phyloP scores from a whole-genome alignment of 1,140 invertebrate species.

The Sycophaga agraensis region DNA sequence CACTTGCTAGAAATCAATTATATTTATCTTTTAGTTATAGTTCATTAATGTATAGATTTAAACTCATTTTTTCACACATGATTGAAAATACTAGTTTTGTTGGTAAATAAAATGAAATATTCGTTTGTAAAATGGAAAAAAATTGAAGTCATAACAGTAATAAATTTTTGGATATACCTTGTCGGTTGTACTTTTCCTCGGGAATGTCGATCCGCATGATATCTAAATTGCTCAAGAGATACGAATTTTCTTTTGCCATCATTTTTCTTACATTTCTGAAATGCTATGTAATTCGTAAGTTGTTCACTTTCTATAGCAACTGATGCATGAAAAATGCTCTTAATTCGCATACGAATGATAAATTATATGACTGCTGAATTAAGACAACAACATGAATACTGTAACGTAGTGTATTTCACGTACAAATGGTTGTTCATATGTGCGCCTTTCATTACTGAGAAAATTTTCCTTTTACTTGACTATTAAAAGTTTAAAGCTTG shows the following conservation, averaged over 20 bases:
- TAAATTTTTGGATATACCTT: not conserved
- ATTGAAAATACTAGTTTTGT: no score
- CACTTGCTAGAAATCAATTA: no score
- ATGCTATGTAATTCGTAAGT: no score
- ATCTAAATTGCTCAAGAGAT: slow-evolving; percentile 22
- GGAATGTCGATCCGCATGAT: slow-evolving; percentile 6
- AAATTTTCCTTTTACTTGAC: slow-evolving; percentile 3
- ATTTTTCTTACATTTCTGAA: slow-evolving; percentile 25
- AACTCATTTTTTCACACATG: no score
- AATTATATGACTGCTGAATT: not conserved
- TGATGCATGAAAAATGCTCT: no score
- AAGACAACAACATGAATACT: not conserved
- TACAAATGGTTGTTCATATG: not conserved
- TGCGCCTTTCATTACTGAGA: not conserved
- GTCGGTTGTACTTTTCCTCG: not conserved
- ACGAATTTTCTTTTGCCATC: slow-evolving; percentile 28
- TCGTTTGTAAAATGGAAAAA: no score
- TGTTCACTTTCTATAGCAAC: no score
- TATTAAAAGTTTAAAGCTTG: not conserved
- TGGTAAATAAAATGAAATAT: no score
- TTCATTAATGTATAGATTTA: no score
- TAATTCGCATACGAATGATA: not conserved
- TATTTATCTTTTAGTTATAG: no score
- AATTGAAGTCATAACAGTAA: not conserved
- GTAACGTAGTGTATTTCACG: not conserved